Base-by-base conservation (phyloP, 2,888 invertebrate genomes). In the Malthinus seriepunctatus region DNA sequence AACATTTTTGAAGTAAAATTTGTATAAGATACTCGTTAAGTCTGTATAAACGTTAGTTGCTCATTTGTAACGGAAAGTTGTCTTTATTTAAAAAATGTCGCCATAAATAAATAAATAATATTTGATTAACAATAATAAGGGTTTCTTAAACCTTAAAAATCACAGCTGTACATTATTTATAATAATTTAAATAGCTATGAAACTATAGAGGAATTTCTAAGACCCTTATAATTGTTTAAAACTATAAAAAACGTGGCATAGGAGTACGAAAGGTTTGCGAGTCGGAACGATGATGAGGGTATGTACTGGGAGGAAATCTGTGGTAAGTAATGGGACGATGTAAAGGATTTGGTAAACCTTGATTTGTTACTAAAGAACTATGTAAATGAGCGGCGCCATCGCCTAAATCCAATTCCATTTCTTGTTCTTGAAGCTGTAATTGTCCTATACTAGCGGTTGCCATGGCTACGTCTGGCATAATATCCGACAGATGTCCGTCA, bases 381-480 rank as follows among this genome's bases (percentile, higher is more conserved):
- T 84, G 70, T 0, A 87, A 80, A 73, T 89, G 90, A 54, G 88
- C 87, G 14, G 90, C 87, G 2, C 92, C 92, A 73, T 95, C 94
- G 0, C 95, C 95, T 65, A 95, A 83, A 78, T 93, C 93, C 68
- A 94, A 79, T 76, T 93, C 92, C 73, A 93, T 80, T 68, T 86
- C 86, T 67, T 81, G 83, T 63, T 83, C 82, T 60, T 81, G 81
- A 64, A 87, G 79, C 78, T 88, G 88, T 73, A 88, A 83, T 76
- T 84, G 90, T 5, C 82, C 88, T 73, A 83, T 84, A 63, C 85
- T 90, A 64, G 86, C 89, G 55, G 88, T 93, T 71, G 94, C 94
- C 93, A 94, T 93, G 10, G 94, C 94, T 69, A 95, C 93, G 79
- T 95, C 95, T 0, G 95, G 95, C 87, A 95, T 93, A 71, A 90